Conservation (phyloP, 2,797 vertebrate genomes). For the Spondyliosoma cantharus region DNA sequence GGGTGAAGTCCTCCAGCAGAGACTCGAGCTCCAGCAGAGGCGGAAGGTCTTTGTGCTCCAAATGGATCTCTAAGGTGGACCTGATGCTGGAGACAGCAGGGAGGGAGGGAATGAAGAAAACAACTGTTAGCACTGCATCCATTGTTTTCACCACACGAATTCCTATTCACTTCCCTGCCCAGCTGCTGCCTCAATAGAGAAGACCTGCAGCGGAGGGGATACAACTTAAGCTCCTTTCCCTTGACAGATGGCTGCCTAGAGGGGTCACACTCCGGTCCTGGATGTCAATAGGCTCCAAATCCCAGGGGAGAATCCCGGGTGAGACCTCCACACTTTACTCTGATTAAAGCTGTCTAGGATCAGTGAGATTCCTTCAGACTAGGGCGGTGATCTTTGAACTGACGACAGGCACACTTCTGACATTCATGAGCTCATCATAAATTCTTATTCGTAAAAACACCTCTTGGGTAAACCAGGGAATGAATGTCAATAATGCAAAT, state of each 20-base stretch:
- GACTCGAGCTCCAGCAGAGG: slow-evolving; percentile 65
- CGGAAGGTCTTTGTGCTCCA: slow-evolving; percentile 73
- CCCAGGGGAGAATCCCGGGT: slow-evolving; percentile 58
- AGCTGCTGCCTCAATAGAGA: slow-evolving; percentile 74
- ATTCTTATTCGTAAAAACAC: slow-evolving; percentile 10
- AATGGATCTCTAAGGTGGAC: slow-evolving; percentile 71
- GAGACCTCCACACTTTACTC: slow-evolving; percentile 68
- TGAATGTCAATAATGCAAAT: neutral
- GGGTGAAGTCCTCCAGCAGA: slow-evolving; percentile 68
- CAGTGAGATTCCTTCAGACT: slow-evolving; percentile 67
- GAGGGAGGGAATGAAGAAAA: slow-evolving; percentile 41
- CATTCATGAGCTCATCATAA: neutral
- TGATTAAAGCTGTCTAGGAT: slow-evolving; percentile 65
- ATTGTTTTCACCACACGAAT: slow-evolving; percentile 73
- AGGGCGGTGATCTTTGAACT: slow-evolving; percentile 36
- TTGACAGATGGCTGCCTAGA: slow-evolving; percentile 81
- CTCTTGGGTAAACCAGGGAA: neutral
- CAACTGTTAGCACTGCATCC: slow-evolving; percentile 74
- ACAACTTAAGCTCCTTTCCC: slow-evolving; percentile 58
- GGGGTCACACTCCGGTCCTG: slow-evolving; percentile 74
- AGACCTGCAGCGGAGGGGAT: slow-evolving; percentile 60
- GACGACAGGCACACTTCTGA: slow-evolving; percentile 57
- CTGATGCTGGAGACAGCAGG: slow-evolving; percentile 74
- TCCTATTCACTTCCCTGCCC: slow-evolving; percentile 66
- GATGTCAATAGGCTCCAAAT: slow-evolving; percentile 71